Percentiles rank a stretch among this genome's conserved stretches.
These are phyloP conservation scores for Subacronicta megacephala DNA, from an alignment of 2,888 invertebrate genomes.

Conservation along the genomic window DNA sequence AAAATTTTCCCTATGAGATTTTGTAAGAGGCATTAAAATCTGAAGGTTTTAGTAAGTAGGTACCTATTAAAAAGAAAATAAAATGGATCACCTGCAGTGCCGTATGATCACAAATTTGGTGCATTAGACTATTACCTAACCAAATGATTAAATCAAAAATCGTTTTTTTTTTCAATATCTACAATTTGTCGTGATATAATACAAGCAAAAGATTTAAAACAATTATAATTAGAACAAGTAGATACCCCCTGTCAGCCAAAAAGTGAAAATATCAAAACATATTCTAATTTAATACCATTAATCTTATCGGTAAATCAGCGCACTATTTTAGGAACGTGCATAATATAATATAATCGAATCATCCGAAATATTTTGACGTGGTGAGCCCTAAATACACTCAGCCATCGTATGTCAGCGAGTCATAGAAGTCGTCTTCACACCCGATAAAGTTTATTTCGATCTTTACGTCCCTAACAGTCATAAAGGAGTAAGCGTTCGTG, in stretches of 20 bases:
- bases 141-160: too few relatives aligned
- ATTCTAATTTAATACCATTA: conserved; percentile 41
- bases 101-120: too few relatives aligned
- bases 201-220: conserved; percentile 1
- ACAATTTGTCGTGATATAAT: too few relatives aligned
- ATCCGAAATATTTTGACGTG: conserved; percentile 42
- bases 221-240: neutral
- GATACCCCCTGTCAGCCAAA: conserved; percentile 19
- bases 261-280: conserved; percentile 49
- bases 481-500: conserved; percentile 63
- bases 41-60: too few relatives aligned
- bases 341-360: conserved; percentile 44
- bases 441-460: conserved; percentile 69
- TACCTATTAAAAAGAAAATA: too few relatives aligned
- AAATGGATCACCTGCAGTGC: too few relatives aligned
- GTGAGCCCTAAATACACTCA: conserved; percentile 32
- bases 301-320: conserved; percentile 36
- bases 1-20: too few relatives aligned
- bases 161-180: too few relatives aligned
- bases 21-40: too few relatives aligned
- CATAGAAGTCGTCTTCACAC: conserved; percentile 46
- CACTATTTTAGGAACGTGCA: conserved; percentile 34
- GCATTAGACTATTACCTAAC: too few relatives aligned
- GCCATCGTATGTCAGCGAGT: conserved; percentile 26
- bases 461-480: conserved; percentile 66